phyloP scores from a whole-genome alignment of 2,113 vertebrate species.

The Callionymus lyra region DNA sequence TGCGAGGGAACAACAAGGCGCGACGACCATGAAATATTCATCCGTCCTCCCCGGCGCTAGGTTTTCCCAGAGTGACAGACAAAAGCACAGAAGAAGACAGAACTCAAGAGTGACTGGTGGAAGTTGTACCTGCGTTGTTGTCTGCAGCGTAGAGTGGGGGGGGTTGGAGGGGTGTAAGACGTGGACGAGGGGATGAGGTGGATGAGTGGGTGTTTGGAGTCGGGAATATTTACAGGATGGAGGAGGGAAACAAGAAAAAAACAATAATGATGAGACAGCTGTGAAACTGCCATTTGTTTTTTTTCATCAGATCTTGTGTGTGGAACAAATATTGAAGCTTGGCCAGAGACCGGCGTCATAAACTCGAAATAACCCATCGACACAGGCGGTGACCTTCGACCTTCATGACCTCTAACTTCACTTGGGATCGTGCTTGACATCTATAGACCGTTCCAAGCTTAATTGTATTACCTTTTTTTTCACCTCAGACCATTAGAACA shows the following conservation, averaged over 20 bases:
- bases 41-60: conserved; percentile 18
- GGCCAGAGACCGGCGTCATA: no score
- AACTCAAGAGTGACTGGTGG: conserved; percentile 20
- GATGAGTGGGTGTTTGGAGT: conserved; percentile 13
- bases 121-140: conserved; percentile 59
- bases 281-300: conserved; percentile 22
- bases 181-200: conserved; percentile 11
- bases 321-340: no score
- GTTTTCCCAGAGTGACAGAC: conserved; percentile 11
- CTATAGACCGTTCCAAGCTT: no score
- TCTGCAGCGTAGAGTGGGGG: conserved; percentile 44
- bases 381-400: no score
- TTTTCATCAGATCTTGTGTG: conserved; percentile 6
- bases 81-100: conserved; percentile 26
- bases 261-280: conserved; percentile 38
- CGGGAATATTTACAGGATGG: conserved; percentile 27
- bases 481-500: no score
- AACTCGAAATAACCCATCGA: no score
- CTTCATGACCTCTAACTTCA: no score
- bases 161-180: conserved; percentile 21
- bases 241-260: conserved; percentile 47
- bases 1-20: conserved; percentile 22
- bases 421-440: no score
- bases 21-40: conserved; percentile 34
- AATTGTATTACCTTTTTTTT: no score